Base-by-base conservation (phyloP, 2,888 invertebrate genomes). In the Eledone cirrhosa region DNA sequence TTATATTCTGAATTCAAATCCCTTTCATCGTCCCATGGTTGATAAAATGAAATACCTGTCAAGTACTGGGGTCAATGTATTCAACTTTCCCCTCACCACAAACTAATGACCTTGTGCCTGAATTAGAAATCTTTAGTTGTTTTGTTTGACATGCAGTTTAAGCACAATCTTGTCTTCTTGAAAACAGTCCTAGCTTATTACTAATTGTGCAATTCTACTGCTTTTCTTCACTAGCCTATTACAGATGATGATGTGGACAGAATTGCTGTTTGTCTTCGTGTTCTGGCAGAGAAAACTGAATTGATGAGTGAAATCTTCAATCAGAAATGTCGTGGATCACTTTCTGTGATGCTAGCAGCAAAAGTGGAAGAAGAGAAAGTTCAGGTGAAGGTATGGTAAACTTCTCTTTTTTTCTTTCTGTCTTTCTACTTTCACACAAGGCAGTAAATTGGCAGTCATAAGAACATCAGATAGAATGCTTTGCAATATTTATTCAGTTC, bases 231-330 rank as follows among this genome's bases (percentile, higher is more conserved):
- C 16, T 94, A 95, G 90, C 94, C 94, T 0, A 96, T 99, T 85
- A 99, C 98, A n/a, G 96, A 98, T 85, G 99, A 99, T 81, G 90
- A 90, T 91, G 92, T 94, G 53, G 98, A 99, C 90, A 94, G 97
- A 89, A 94, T 97, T 80, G 94, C 96, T 77, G 92, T 95, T 84
- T 96, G 96, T 88, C 91, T 97, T 84, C 91, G 92, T 80, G 91
- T 92, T 48, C 85, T 92, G 78, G 90, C 91, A 3, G 92, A 92
- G 81, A 85, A 85, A 69, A 90, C 94, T 5, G 93, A 93, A 0
- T 91, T 94, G 80, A 93, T 95, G 78, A 93, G 94, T 19, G 92
- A 93, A 67, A 94, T 95, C 77, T 97, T 95, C 90, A 94, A 93
- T 78, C 91, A 92, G 78, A 93, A 93, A 82, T 97, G 95, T 88